Evolutionary conservation across 2,797 vertebrate genomes (phyloP), one percentile per base, ranked within the genome.

Genomic region (Channa striata): DNA sequence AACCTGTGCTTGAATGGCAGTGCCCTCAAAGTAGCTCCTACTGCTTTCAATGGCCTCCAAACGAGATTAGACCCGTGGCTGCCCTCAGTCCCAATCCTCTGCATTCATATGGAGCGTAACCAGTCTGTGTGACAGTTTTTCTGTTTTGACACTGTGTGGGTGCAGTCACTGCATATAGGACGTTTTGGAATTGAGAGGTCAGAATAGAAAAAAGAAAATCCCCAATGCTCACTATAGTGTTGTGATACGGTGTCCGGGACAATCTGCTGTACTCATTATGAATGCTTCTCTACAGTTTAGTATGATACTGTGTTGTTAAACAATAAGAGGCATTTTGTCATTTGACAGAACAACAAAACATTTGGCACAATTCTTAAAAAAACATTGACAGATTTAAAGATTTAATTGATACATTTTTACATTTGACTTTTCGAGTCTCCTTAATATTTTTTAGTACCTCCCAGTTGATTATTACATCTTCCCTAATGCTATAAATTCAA

Each of bases 31-130:
- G 91, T 88, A 85, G 91, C 91, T 91, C 83, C 92, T 85, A 86
- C 89, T 90, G 90, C 92, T 92, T 93, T 93, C 91, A 91, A 90
- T 90, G 92, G 91, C 91, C 91, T 92, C 89, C 91, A 93, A 93
- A 94, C 92, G 80, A 93, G 93, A 95, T 94, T 94, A 94, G 92
- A 93, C 88, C 86, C 89, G 79, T 84, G 89, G 92, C 90, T 89
- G 90, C 90, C 91, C 92, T 83, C 82, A 70, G 86, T 90, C 90
- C 90, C 93, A 92, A 92, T 92, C 91, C 92, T 87, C 87, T 81
- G 89, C 92, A 88, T 92, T 92, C 89, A 92, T 82, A 93, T 78
- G 81, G 90, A 90, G 92, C 87, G 88, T 81, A 91, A 90, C 89
- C 90, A 91, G 87, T 76, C 91, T 83, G 87, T 86, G 80, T 93